Conservation (phyloP, 2,888 invertebrate species). For the Aspidiotus destructor region DNA sequence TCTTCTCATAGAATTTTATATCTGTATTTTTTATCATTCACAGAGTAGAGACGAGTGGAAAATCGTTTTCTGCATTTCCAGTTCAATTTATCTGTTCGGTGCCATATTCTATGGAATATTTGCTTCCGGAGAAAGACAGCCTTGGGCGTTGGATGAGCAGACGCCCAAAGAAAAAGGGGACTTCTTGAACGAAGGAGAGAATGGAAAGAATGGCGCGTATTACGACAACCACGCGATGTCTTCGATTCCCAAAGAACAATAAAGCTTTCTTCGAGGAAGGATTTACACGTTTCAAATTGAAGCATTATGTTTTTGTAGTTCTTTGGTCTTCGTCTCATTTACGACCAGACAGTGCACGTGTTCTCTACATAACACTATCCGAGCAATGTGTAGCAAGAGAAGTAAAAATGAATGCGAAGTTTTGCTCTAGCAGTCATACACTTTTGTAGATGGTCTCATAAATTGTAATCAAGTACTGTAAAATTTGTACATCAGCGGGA, state of each 20-base stretch:
- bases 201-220: background rate
- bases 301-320: too few species aligned
- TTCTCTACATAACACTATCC: too few species aligned
- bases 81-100: constrained; percentile 68
- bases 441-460: too few species aligned
- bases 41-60: constrained; percentile 72
- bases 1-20: background rate
- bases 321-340: too few species aligned
- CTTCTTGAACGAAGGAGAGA: background rate
- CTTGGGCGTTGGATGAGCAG: constrained; percentile 56
- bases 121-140: constrained; percentile 70
- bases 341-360: too few species aligned
- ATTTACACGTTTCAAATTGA: too few species aligned
- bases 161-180: background rate
- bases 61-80: constrained; percentile 74
- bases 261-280: background rate
- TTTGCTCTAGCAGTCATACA: too few species aligned
- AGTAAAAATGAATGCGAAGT: too few species aligned
- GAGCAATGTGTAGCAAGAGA: too few species aligned
- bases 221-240: background rate
- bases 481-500: too few species aligned
- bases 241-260: background rate
- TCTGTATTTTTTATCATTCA: constrained; percentile 38
- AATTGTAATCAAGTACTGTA: too few species aligned
- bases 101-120: constrained; percentile 69